These are phyloP conservation scores for Plebejus argus DNA, from an alignment of 2,888 invertebrate genomes.

Conservation along the genomic window DNA sequence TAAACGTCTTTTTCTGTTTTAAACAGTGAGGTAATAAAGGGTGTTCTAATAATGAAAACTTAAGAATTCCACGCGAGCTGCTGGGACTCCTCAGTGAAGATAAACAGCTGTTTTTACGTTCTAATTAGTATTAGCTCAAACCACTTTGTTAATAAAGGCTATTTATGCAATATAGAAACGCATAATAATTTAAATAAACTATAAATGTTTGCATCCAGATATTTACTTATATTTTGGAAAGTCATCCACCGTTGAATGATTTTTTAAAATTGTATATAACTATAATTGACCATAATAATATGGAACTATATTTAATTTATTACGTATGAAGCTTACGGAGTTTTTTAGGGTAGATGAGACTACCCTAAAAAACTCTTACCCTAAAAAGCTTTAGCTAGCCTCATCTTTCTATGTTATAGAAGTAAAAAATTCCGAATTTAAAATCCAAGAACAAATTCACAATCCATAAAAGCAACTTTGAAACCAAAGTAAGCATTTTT, in stretches of 20 bases:
- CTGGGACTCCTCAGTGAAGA: background rate
- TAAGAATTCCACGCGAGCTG: slow-evolving; percentile 6
- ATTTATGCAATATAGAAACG: background rate
- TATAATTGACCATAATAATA: no score
- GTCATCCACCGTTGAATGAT: no score
- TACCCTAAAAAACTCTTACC: no score
- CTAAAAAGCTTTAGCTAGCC: no score
- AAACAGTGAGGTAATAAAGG: background rate
- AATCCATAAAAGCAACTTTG: background rate
- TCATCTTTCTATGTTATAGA: no score
- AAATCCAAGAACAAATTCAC: background rate
- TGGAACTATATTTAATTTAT: no score
- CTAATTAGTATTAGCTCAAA: background rate
- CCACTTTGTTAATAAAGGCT: background rate
- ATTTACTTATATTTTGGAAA: no score
- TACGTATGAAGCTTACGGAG: no score
- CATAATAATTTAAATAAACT: background rate
- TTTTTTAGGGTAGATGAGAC: no score
- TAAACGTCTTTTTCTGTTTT: background rate
- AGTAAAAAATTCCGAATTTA: background rate
- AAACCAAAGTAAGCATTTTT: background rate
- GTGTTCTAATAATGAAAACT: background rate
- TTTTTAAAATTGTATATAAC: no score
- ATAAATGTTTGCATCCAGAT: no score
- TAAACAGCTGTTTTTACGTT: slow-evolving; percentile 3